Conservation (phyloP, 2,888 invertebrate genomes). For the Eueremaeus valkanovi region DNA sequence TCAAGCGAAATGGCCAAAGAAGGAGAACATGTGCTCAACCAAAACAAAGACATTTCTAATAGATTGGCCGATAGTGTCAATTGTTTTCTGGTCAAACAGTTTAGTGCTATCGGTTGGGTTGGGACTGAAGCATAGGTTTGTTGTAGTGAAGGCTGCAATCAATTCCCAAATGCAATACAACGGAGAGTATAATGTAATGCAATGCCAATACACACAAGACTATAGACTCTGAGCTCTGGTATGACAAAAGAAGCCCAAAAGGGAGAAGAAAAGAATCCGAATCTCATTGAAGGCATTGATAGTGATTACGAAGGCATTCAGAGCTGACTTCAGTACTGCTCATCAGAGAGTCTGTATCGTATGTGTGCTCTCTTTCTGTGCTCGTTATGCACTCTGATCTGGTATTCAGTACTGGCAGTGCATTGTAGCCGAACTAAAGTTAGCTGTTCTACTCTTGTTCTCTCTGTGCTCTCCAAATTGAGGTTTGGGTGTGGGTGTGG, state of each 20-base stretch:
- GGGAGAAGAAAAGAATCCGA: conserved; percentile 30
- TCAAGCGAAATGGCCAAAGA: not conserved
- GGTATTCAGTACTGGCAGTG: not conserved
- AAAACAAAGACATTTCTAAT: conserved; percentile 25
- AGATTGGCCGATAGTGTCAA: conserved; percentile 11
- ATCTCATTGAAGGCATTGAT: not conserved
- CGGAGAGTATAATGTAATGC: conserved; percentile 31
- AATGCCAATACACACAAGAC: conserved; percentile 18
- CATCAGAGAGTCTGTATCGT: too few species aligned
- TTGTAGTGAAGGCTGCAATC: not conserved
- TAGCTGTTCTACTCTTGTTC: conserved; percentile 17
- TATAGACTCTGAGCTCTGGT: not conserved
- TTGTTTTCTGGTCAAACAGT: conserved; percentile 12
- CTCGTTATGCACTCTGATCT: not conserved
- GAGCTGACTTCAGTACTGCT: not conserved
- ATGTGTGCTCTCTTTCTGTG: not conserved
- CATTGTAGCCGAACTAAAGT: conserved; percentile 13
- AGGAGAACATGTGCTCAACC: conserved; percentile 4
- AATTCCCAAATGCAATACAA: conserved; percentile 29
- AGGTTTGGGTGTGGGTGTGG: conserved; percentile 34
- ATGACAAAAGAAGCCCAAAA: conserved; percentile 35
- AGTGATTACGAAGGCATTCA: conserved; percentile 6
- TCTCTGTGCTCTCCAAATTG: conserved; percentile 19
- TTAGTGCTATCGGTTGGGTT: not conserved
- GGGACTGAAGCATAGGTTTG: not conserved